Evolutionary conservation across 2,888 invertebrate genomes (phyloP).

Genomic region (Nesidiocoris tenuis): DNA sequence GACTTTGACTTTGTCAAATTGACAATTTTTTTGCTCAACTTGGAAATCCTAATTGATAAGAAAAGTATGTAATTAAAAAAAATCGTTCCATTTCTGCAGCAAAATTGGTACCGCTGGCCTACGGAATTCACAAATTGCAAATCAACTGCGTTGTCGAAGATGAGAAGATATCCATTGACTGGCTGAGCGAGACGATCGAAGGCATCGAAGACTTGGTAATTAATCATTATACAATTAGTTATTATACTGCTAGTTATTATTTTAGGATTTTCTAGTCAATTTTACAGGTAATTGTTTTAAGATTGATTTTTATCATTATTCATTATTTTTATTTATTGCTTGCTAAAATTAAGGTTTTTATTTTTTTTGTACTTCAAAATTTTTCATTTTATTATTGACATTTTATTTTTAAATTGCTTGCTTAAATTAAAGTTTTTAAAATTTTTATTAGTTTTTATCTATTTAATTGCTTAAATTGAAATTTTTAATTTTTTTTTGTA

Average conservation of each 20-base stretch:
- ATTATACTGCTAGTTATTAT: background rate
- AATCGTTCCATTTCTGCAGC: conserved; percentile 60
- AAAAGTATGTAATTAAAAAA: too few species aligned
- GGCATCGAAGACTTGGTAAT: conserved; percentile 78
- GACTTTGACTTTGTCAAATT: too few species aligned
- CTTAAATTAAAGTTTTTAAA: conserved; percentile 6
- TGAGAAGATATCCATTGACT: conserved; percentile 89
- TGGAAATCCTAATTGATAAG: too few species aligned
- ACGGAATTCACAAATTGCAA: conserved; percentile 88
- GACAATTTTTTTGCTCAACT: too few species aligned
- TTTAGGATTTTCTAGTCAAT: background rate
- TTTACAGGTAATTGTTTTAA: too few species aligned
- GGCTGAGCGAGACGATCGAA: conserved; percentile 82
- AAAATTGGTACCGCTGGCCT: conserved; percentile 86
- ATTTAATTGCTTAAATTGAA: too few species aligned
- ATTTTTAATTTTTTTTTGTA: too few species aligned
- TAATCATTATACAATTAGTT: conserved; percentile 45
- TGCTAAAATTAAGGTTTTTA: too few species aligned
- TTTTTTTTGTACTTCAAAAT: too few species aligned
- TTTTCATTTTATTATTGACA: background rate
- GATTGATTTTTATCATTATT: too few species aligned
- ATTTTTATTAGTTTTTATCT: background rate
- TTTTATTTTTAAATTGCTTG: background rate
- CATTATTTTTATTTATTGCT: too few species aligned
- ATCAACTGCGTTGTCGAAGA: conserved; percentile 93